Evolutionary conservation across 2,113 vertebrate genomes (phyloP).

Genomic region (Psophia crepitans): DNA sequence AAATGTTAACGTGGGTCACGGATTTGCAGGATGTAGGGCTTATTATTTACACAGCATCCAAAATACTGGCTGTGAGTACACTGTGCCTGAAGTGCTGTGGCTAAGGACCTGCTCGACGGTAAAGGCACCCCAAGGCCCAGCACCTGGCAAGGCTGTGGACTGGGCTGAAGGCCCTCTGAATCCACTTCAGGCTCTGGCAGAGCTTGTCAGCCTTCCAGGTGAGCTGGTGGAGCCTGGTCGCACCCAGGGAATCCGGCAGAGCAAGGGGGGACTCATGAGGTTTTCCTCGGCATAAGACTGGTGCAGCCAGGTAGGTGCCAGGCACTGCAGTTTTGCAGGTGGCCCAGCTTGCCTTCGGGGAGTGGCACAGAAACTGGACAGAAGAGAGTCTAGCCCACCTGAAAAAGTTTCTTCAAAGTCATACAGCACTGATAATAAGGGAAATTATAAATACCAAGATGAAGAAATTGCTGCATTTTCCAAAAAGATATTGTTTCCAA

Average conservation of each 20-base stretch:
- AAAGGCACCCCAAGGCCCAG: background rate
- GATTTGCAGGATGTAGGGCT: background rate
- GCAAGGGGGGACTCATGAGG: accelerated
- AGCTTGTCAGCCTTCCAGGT: accelerated
- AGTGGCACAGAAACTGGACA: background rate
- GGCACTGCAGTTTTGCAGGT: background rate
- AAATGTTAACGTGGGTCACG: accelerated
- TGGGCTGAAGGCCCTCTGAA: background rate
- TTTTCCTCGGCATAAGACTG: accelerated
- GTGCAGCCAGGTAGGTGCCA: background rate
- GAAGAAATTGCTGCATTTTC: background rate
- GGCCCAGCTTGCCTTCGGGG: background rate
- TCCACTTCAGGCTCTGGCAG: background rate
- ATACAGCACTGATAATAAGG: background rate
- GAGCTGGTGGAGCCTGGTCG: background rate
- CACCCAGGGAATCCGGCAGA: accelerated
- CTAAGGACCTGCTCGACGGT: background rate
- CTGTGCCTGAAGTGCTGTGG: accelerated
- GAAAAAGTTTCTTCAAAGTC: background rate
- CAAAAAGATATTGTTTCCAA: background rate
- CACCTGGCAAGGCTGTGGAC: background rate
- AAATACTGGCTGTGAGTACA: background rate
- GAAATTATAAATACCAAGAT: background rate
- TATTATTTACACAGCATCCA: background rate
- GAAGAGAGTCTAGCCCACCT: background rate